Evolutionary conservation across 2,113 vertebrate genomes (phyloP), one percentile per base, ranked within the genome.

Genomic region (Lophochroa leadbeateri): DNA sequence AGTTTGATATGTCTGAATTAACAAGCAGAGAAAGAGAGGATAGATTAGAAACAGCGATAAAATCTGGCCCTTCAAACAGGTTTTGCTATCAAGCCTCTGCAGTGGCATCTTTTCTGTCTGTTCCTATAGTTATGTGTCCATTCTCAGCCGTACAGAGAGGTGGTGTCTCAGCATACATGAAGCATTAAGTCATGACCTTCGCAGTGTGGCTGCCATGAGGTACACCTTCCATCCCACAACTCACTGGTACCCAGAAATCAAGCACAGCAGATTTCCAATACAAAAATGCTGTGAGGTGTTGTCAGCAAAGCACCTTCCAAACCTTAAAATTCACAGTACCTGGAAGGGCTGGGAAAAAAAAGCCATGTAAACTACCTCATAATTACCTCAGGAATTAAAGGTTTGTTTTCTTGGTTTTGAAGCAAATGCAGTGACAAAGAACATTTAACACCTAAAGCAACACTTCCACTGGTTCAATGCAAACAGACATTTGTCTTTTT

Each of bases 1-100:
- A 6, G 33, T 29, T 70, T 76, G 55, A 49, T 86, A 76, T 94
- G 94, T 97, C 82, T 94, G 75, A 90, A 90, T 91, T 91, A 95
- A 92, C 61, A 97, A 75, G 58, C 70, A 89, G 43, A 94, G 71
- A 68, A 89, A 77, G 17, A 90, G 55, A 86, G 14, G 37, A 39
- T 13, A 63, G 41, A 79, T 52, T 84, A 76, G 82, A 61, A 96
- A 64, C 49, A 69, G 64, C 68, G 65, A 86, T 52, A 88, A 86
- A 84, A 72, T 13, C 31, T 67, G 68, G 33, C 28, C 24, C 41
- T 60, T 88, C 64, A 65, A 61, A 80, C 14, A 68, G 27, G 21
- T 28, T 79, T 80, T 53, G 19, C 9, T 58, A 16, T 17, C 14
- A 61, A 60, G 37, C 5, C 23, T 65, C 68, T 63, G 31, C 49